These are phyloP conservation scores for Drosophila neocordata DNA, from an alignment of 1,140 invertebrate species.

Conservation along the genomic window DNA sequence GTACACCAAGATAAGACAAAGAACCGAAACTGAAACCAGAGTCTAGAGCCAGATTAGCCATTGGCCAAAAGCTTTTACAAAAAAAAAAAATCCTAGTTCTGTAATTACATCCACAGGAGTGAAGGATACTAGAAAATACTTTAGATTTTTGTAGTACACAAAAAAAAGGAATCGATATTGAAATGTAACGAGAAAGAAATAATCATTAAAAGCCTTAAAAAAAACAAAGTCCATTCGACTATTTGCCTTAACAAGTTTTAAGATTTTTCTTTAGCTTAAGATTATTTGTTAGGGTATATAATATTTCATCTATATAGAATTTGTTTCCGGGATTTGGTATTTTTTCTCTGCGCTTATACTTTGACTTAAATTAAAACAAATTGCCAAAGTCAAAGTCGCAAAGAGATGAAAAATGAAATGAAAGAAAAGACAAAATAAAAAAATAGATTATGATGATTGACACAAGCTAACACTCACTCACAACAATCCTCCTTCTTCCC, in stretches of 20 bases:
- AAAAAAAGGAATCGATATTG: too few species aligned
- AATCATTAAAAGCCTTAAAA: too few species aligned
- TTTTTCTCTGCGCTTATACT: slow-evolving; percentile 10
- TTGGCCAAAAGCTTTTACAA: slow-evolving; percentile 29
- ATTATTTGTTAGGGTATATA: background rate
- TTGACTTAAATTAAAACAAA: slow-evolving; percentile 64
- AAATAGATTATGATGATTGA: slow-evolving; percentile 69
- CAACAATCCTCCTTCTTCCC: too few species aligned
- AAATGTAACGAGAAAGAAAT: too few species aligned
- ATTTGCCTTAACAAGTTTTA: too few species aligned
- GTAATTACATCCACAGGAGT: background rate
- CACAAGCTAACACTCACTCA: slow-evolving; percentile 18
- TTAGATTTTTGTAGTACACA: background rate
- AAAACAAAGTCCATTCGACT: too few species aligned
- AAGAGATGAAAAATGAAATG: slow-evolving; percentile 5
- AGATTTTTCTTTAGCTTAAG: too few species aligned
- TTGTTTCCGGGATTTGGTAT: background rate
- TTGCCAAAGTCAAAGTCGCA: slow-evolving; percentile 57
- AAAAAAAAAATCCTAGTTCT: too few species aligned
- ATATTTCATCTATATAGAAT: background rate
- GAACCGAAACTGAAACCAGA: slow-evolving; percentile 22
- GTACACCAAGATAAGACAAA: slow-evolving; percentile 33
- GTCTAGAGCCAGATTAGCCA: slow-evolving; percentile 7
- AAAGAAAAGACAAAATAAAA: background rate
- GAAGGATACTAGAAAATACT: background rate